Conservation (phyloP, 2,888 invertebrate species). For the Protophormia terraenovae region DNA sequence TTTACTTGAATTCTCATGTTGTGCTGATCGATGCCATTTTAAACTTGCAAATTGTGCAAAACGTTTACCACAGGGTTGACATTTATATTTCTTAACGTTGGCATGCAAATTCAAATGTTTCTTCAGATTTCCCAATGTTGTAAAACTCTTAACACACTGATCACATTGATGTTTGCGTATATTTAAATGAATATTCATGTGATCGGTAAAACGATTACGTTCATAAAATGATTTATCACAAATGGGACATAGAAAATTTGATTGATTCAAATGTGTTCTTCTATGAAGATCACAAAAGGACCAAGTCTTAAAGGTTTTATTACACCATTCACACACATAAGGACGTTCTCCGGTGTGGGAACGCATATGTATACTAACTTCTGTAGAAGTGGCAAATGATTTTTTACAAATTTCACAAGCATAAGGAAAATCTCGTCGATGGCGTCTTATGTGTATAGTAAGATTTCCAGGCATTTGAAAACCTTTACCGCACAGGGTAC, state of each 20-base stretch:
- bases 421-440: constrained; percentile 76
- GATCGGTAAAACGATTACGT: constrained; percentile 77
- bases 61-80: constrained; percentile 73
- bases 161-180: constrained; percentile 77
- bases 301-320: constrained; percentile 77
- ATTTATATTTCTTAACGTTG: constrained; percentile 76
- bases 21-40: constrained; percentile 73
- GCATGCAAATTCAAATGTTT: constrained; percentile 76
- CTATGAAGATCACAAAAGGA: constrained; percentile 77
- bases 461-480: constrained; percentile 76
- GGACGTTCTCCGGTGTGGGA: constrained; percentile 77
- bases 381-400: constrained; percentile 77
- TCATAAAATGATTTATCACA: constrained; percentile 77
- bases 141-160: constrained; percentile 76
- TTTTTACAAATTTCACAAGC: constrained; percentile 76
- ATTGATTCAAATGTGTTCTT: constrained; percentile 75
- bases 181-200: constrained; percentile 77
- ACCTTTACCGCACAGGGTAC: constrained; percentile 76
- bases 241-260: constrained; percentile 76
- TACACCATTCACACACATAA: constrained; percentile 75
- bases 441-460: constrained; percentile 75
- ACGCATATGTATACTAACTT: constrained; percentile 77
- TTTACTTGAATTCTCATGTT: constrained; percentile 46
- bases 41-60: constrained; percentile 77
- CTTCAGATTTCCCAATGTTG: constrained; percentile 75